Base-by-base conservation (phyloP, 2,113 vertebrate species). In the Damaliscus lunatus region DNA sequence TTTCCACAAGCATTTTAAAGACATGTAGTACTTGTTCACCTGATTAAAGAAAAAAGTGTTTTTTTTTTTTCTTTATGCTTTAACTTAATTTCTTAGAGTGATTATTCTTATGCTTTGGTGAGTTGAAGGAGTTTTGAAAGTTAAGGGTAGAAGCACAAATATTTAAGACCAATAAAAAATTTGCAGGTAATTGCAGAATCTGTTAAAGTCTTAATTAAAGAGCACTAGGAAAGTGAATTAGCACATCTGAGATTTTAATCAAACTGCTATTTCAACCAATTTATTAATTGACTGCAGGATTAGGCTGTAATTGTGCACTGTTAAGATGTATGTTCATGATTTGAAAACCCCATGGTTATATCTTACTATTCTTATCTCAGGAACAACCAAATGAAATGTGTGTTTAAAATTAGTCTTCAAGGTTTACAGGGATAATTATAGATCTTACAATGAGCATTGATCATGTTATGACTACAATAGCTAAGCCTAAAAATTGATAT, bases 131-230 rank as follows among this genome's bases (percentile, higher is more conserved):
- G 5, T 9, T 97, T 96, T 97, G 80, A 19, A 97, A 74, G 98
- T 98, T 96, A 95, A 95, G 74, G 36, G 74, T 13, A 88, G 59
- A 67, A 96, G 97, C 64, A 85, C 52, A 98, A 88, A 77, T 82
- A 97, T 97, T 98, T 98, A 98, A 98, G 91, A 57, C 95, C 95
- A 93, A 95, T 96, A 97, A 95, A 98, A 98, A 92, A 85, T 46
- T 87, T 95, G 8, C 81, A 95, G 93, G 88, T 98, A 98, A 97
- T 78, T 97, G 85, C 84, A 98, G 91, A 10, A 53, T 98, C 87
- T 96, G 92, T 97, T 98, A 98, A 98, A 98, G 71, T 77, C 91
- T 98, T 98, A 98, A 98, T 99, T 98, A 98, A 99, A 98, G 97
- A 95, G 77, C 50, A 93, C 27, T 88, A 94, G 46, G 91, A 98